Evolutionary conservation across 2,797 vertebrate species (phyloP), one percentile per base, ranked within the genome.

Genomic region (Eleutherodactylus coqui): DNA sequence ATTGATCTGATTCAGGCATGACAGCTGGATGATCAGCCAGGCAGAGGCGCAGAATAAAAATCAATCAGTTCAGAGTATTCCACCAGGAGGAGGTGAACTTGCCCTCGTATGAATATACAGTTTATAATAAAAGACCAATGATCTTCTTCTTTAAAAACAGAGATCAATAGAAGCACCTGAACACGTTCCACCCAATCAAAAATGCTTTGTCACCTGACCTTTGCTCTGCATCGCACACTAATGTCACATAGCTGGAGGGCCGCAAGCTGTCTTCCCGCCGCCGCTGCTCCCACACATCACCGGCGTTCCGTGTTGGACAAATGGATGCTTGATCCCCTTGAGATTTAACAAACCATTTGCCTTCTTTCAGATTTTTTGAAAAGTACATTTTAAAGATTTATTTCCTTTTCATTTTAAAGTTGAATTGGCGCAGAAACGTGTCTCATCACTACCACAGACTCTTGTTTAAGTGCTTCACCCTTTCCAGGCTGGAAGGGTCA

Each of bases 71-170:
- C 38, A 85, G 67, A 69, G 27, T 19, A 89, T 9, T 90, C 73
- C 75, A 72, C 0, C 3, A 83, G 88, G 86, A 90, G 38, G 34
- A 38, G 82, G 82, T 55, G 75, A 89, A 88, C 55, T 0, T 0
- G 85, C 16, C 82, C 17, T 19, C 70, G 7, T 75, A 86, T 77
- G 89, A 90, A 90, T 86, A 51, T 88, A 80, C 70, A 89, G 76
- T 90, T 90, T 86, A 89, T 87, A 89, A 89, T 86, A 85, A 89
- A 89, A 88, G 49, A 88, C 38, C 86, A 88, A 89, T 87, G 69
- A 47, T 88, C 64, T 34, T 84, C 89, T 89, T 5, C 10, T 17
- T 38, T 43, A 75, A 85, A 88, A 86, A 51, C 0, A 49, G 43
- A n/a, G 67, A 89, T 85, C 88, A 88, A 89, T 90, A 89, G 29